A percentile compares a stretch with the other conserved stretches of the same genome.
Evolutionary conservation across 2,888 invertebrate genomes (phyloP).

Genomic region (Anodontia alba): DNA sequence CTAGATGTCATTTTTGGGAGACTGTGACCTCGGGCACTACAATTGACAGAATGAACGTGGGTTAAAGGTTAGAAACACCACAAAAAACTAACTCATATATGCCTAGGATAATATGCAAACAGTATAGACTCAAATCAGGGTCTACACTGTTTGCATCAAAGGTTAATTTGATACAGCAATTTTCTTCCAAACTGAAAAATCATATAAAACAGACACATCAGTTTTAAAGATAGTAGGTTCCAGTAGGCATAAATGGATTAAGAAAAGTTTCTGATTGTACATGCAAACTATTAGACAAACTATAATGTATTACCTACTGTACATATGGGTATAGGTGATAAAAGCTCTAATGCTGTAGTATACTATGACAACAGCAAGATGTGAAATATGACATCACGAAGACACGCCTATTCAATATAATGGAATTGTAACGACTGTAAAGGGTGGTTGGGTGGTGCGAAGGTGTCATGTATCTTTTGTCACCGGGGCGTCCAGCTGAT

Average conservation of each 20-base stretch:
- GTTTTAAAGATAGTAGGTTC: not conserved
- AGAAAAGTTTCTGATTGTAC: not conserved
- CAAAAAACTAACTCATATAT: not conserved
- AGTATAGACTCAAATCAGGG: not conserved
- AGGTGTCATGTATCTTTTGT: too few relatives aligned
- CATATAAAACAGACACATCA: not conserved
- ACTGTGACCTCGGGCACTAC: not conserved
- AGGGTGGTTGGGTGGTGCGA: too few relatives aligned
- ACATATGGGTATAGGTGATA: not conserved
- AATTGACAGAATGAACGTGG: not conserved
- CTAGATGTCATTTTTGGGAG: not conserved
- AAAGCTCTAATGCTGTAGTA: not conserved
- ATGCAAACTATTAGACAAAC: slow-evolving; percentile 1
- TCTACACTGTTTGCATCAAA: slow-evolving; percentile 1
- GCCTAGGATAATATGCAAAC: slow-evolving; percentile 4
- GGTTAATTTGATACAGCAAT: not conserved
- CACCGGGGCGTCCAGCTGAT: too few relatives aligned
- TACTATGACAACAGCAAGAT: not conserved
- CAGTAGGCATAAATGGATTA: not conserved
- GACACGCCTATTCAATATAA: not conserved
- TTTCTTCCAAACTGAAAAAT: not conserved
- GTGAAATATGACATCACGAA: too few relatives aligned
- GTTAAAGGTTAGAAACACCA: not conserved
- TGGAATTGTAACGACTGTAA: not conserved
- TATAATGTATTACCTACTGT: not conserved